A percentile compares a stretch with the other conserved stretches of the same genome.
phyloP scores from a whole-genome alignment of 2,113 vertebrate genomes.

The Prionailurus viverrinus region DNA sequence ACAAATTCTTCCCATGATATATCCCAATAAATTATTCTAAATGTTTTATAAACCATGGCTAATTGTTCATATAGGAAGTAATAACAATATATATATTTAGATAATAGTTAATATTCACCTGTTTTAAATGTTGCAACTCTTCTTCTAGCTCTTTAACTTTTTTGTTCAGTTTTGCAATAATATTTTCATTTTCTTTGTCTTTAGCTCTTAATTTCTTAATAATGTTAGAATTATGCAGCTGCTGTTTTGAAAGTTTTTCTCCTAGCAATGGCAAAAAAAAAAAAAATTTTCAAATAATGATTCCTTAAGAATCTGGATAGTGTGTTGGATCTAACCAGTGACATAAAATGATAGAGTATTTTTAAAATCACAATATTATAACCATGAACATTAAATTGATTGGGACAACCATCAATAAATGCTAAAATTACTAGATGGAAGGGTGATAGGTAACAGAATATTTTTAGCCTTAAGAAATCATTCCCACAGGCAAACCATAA shows the following conservation, averaged over 20 bases:
- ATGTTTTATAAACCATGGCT: neutral
- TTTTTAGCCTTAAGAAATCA: neutral
- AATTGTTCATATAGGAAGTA: neutral
- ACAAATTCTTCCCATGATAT: neutral
- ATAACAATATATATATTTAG: neutral
- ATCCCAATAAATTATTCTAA: neutral
- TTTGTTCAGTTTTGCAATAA: constrained; percentile 91
- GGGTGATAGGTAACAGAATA: neutral
- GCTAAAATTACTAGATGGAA: neutral
- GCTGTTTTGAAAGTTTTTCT: constrained; percentile 99
- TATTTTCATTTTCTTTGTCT: constrained; percentile 95
- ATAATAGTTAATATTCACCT: constrained; percentile 86
- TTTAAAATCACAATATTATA: neutral
- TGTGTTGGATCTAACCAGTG: constrained; percentile 25
- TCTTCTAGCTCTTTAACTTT: constrained; percentile 95
- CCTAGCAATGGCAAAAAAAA: constrained; percentile 86
- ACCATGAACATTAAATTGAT: constrained; percentile 25
- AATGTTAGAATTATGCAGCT: constrained; percentile 97
- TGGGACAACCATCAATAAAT: constrained; percentile 27
- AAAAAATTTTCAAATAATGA: constrained; percentile 43
- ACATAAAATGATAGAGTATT: constrained; percentile 2
- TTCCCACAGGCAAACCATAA: neutral
- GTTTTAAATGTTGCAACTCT: constrained; percentile 93
- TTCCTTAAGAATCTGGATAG: neutral
- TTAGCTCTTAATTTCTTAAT: constrained; percentile 98